A percentile compares a stretch with the other conserved stretches of the same genome.
These are phyloP conservation scores for Chymomyza fuscimana DNA, from an alignment of 2,888 invertebrate genomes.

Conservation along the genomic window DNA sequence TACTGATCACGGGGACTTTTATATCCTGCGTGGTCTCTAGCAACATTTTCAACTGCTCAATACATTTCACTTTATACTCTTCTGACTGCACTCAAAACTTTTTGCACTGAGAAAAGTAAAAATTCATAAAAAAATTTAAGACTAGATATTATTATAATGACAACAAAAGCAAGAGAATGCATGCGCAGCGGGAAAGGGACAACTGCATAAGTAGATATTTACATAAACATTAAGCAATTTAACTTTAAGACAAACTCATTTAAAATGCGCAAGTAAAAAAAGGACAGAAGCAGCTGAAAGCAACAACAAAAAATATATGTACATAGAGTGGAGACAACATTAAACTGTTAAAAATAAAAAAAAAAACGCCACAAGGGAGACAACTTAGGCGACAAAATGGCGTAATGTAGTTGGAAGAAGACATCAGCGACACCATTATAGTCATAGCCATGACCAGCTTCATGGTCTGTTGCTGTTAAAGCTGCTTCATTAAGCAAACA, in stretches of 20 bases:
- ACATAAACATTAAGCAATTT: constrained; percentile 15
- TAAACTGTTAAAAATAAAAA: constrained; percentile 21
- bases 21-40: no score
- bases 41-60: no score
- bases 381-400: constrained; percentile 49
- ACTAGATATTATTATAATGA: no score
- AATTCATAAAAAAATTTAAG: background rate
- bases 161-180: no score
- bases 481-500: constrained; percentile 34
- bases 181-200: background rate
- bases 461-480: constrained; percentile 16
- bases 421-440: background rate
- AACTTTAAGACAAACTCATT: constrained; percentile 26
- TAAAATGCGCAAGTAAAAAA: constrained; percentile 24
- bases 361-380: constrained; percentile 24
- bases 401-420: constrained; percentile 32
- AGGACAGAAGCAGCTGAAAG: constrained; percentile 13
- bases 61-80: no score
- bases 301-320: background rate
- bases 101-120: no score
- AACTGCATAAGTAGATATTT: constrained; percentile 13
- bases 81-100: no score
- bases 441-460: background rate
- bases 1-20: no score
- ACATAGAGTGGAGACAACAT: constrained; percentile 18